Evolutionary conservation across 2,797 vertebrate species (phyloP).

Genomic region (Danio choprae): DNA sequence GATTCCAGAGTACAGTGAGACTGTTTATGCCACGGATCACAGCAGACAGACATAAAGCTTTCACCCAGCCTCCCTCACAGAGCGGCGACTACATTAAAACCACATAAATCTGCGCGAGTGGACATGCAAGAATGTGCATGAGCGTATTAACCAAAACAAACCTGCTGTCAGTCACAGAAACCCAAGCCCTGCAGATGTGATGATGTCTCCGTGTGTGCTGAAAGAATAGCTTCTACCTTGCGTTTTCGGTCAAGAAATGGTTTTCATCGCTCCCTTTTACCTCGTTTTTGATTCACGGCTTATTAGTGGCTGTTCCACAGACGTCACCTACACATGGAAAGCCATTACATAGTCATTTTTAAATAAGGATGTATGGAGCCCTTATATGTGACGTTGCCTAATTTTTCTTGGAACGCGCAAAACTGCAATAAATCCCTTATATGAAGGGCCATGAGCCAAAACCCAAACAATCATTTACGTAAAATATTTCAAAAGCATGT

Average conservation of each 20-base stretch:
- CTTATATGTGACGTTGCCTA: background rate
- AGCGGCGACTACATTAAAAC: conserved; percentile 32
- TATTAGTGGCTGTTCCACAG: conserved; percentile 27
- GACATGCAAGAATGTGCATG: conserved; percentile 25
- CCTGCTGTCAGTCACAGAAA: conserved; percentile 40
- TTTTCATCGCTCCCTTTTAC: background rate
- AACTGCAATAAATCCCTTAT: conserved; percentile 33
- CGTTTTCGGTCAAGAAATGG: conserved; percentile 9
- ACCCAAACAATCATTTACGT: conserved; percentile 36
- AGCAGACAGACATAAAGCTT: conserved; percentile 48
- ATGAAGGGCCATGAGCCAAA: conserved; percentile 25
- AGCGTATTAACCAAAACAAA: conserved; percentile 40
- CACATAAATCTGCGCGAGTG: conserved; percentile 37
- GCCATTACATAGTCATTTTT: background rate
- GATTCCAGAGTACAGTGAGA: conserved; percentile 38
- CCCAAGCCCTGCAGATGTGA: conserved; percentile 38
- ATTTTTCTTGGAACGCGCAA: conserved; percentile 35
- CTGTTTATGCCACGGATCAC: conserved; percentile 44
- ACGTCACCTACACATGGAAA: conserved; percentile 17
- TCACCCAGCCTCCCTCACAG: conserved; percentile 33
- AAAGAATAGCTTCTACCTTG: conserved; percentile 16
- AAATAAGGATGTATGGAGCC: conserved; percentile 27
- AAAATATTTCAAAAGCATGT: conserved; percentile 31
- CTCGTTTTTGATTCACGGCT: conserved; percentile 19
- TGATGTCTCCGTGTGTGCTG: background rate